These are phyloP conservation scores for Opisthocomus hoazin DNA, from an alignment of 2,113 vertebrate species.

Conservation along the genomic window DNA sequence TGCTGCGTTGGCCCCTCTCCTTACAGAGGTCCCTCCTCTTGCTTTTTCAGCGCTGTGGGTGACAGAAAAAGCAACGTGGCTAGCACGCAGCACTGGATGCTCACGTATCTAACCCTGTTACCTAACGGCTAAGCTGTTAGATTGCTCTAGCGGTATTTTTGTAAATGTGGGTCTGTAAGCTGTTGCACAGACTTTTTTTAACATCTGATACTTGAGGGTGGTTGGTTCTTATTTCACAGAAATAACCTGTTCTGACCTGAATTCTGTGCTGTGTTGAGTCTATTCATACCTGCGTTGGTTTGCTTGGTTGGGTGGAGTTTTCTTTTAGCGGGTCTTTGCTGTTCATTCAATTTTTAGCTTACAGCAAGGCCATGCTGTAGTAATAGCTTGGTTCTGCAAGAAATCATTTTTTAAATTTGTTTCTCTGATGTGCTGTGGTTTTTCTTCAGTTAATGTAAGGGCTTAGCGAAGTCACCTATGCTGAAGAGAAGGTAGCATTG, in stretches of 20 bases:
- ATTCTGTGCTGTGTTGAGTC: neutral
- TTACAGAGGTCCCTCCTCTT: neutral
- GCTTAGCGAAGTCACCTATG: neutral
- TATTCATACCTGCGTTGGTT: neutral
- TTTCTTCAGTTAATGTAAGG: neutral
- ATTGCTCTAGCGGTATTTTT: neutral
- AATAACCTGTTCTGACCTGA: neutral
- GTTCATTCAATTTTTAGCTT: neutral
- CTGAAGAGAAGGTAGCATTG: neutral
- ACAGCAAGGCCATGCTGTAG: neutral
- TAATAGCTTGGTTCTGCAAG: neutral
- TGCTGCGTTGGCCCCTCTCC: neutral
- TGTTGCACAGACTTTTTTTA: neutral
- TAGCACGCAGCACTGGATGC: neutral
- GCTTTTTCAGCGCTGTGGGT: neutral
- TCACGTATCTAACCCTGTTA: fast-evolving
- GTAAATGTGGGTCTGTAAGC: neutral
- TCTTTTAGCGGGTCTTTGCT: neutral
- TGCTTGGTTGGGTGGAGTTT: neutral
- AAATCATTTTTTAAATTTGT: neutral
- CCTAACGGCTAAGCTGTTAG: neutral
- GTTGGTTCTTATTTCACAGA: neutral
- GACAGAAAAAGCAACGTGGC: neutral
- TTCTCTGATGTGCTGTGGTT: neutral
- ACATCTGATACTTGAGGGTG: neutral